A percentile compares a stretch with the other conserved stretches of the same genome.
Evolutionary conservation across 2,113 vertebrate genomes (phyloP).

Genomic region (Carlito syrichta): DNA sequence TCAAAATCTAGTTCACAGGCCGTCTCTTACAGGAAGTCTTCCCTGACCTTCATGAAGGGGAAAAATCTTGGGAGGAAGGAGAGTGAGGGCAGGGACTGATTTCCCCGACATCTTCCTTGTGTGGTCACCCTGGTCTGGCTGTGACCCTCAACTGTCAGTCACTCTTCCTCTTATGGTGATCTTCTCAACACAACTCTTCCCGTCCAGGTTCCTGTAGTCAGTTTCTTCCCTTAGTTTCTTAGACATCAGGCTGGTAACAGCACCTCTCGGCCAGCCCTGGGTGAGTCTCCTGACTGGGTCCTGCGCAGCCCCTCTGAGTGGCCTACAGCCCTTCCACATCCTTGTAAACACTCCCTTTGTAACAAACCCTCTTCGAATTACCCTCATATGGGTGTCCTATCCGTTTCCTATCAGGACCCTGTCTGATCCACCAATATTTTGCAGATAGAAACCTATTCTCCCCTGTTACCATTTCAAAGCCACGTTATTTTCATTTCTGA

Average conservation of each 20-base stretch:
- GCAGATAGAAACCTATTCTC: not conserved
- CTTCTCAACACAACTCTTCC: not conserved
- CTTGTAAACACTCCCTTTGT: not conserved
- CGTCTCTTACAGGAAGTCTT: not conserved
- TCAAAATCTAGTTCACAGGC: not conserved
- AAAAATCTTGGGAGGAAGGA: not conserved
- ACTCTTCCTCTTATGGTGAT: not conserved
- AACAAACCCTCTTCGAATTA: not conserved
- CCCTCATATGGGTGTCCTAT: not conserved
- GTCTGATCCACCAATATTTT: not conserved
- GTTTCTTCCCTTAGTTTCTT: not conserved
- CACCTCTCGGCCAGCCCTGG: no score
- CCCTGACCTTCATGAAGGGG: not conserved
- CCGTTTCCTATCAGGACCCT: not conserved
- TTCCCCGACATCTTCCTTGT: not conserved
- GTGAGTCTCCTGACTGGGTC: no score
- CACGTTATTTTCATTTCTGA: not conserved
- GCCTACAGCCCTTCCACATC: no score
- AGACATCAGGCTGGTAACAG: no score
- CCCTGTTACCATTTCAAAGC: not conserved
- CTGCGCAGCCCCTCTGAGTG: rapidly evolving
- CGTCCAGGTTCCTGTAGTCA: not conserved
- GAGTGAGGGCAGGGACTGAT: not conserved
- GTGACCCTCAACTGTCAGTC: not conserved
- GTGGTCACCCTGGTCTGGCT: not conserved